Evolutionary conservation across 2,113 vertebrate species (phyloP), one percentile per base, ranked within the genome.

Genomic region (Aptenodytes forsteri): DNA sequence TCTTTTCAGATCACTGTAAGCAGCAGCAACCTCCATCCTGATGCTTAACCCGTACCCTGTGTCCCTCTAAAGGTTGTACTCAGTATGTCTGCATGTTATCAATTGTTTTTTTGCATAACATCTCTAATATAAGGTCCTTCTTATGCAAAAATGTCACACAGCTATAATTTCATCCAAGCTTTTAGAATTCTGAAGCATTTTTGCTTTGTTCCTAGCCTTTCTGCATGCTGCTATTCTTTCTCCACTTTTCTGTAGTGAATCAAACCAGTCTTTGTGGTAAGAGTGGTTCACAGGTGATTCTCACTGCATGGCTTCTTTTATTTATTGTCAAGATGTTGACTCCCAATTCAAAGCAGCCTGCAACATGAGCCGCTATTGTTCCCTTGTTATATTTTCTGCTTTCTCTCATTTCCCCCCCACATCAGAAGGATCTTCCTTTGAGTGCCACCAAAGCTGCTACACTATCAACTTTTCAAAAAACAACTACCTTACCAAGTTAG

Each of bases 311-410:
- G 46, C 25, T 86, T 76, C 88, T 93, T 85, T 91, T 88, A 50
- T 83, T 80, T 85, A 22, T 83, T 94, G 47, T 92, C 58, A 77
- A 36, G 36, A 46, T 46, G 22, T 66, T 88, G 78, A 80, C 13
- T 95, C 36, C 22, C 38, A 40, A 11, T 83, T 95, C 70, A 90
- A 38, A 93, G 75, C 85, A 83, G 42, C 42, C 50, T 83, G 91
- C 54, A 80, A 86, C 14, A 47, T 32, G n/a, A 88, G 22, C 55
- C 16, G 70, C 47, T 27, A 7, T 69, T 32, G 0, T 69, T 90
- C 30, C 22, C 7, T 46, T 49, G 8, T 47, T 87, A 11, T 11
- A 6, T 65, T 76, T 50, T 80, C 34, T 92, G 30, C 23, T 90
- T 90, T 85, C 40, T 79, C 10, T 61, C 36, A 22, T 83, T 96